Conservation (phyloP, 2,113 vertebrate species). For the Nothoprocta perdicaria region DNA sequence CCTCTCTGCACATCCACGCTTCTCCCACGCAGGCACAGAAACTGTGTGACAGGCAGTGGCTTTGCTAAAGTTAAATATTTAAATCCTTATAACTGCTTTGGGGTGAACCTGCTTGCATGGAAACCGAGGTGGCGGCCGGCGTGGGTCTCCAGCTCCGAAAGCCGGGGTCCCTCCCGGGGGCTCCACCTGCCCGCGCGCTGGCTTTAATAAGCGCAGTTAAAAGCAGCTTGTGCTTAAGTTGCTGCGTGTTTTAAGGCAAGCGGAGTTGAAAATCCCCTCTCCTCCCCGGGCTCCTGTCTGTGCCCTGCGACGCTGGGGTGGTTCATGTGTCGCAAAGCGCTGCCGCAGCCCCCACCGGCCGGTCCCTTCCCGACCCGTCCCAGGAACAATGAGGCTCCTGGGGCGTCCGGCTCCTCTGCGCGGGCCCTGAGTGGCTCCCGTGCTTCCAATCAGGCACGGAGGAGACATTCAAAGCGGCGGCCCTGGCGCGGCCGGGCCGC, state of each 20-base stretch:
- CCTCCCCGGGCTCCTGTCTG: background rate
- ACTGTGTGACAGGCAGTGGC: no score
- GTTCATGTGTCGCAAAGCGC: rapidly evolving
- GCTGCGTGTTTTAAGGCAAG: slow-evolving; percentile 16
- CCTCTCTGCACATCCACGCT: background rate
- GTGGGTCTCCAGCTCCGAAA: background rate
- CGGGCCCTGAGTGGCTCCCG: slow-evolving; percentile 65
- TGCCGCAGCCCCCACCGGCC: background rate
- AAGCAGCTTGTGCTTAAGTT: slow-evolving; percentile 6
- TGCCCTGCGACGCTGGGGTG: background rate
- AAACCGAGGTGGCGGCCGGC: background rate
- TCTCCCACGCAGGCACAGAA: background rate
- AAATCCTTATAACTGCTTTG: background rate
- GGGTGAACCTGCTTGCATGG: background rate
- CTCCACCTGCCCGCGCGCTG: background rate
- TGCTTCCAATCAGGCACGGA: slow-evolving; percentile 66
- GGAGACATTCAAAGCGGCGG: slow-evolving; percentile 64
- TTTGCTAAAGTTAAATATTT: background rate
- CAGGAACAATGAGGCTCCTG: slow-evolving; percentile 55
- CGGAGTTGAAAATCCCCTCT: slow-evolving; percentile 3
- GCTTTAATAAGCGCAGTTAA: slow-evolving; percentile 33
- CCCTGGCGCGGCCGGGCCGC: background rate
- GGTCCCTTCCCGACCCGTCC: slow-evolving; percentile 45
- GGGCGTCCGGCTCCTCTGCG: slow-evolving; percentile 57
- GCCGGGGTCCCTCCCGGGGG: background rate